These are phyloP conservation scores for Mirza zaza DNA, from an alignment of 2,113 vertebrate species.

Conservation along the genomic window DNA sequence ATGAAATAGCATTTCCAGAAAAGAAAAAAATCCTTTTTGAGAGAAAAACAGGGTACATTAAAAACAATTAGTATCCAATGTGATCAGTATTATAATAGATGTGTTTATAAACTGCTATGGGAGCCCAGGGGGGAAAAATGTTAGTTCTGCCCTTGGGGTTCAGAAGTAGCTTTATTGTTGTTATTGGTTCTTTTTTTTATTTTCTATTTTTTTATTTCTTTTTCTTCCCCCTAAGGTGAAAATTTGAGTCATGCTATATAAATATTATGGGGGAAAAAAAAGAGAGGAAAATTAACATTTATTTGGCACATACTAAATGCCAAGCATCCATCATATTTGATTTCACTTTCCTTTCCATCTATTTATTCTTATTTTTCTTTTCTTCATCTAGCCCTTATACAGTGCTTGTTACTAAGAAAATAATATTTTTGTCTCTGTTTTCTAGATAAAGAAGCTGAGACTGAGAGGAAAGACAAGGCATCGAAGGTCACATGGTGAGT, in stretches of 20 bases:
- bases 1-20: neutral
- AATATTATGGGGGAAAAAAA: neutral
- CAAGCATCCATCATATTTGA: neutral
- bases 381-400: neutral
- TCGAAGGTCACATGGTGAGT: fast-evolving
- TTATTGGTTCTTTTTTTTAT: neutral
- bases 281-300: neutral
- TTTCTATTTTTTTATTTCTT: neutral
- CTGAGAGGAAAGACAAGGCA: neutral
- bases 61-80: neutral
- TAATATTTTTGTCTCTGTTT: neutral
- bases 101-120: neutral
- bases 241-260: neutral
- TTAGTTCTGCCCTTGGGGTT: neutral
- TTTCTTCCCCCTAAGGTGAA: neutral
- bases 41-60: neutral
- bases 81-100: neutral
- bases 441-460: neutral
- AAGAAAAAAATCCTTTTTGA: neutral
- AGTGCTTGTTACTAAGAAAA: neutral
- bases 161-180: neutral
- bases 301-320: no score
- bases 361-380: neutral
- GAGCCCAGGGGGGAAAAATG: neutral
- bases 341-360: neutral